Evolutionary conservation across 2,797 vertebrate species (phyloP), one percentile per base, ranked within the genome.

Genomic region (Sphenopsis melanotis): DNA sequence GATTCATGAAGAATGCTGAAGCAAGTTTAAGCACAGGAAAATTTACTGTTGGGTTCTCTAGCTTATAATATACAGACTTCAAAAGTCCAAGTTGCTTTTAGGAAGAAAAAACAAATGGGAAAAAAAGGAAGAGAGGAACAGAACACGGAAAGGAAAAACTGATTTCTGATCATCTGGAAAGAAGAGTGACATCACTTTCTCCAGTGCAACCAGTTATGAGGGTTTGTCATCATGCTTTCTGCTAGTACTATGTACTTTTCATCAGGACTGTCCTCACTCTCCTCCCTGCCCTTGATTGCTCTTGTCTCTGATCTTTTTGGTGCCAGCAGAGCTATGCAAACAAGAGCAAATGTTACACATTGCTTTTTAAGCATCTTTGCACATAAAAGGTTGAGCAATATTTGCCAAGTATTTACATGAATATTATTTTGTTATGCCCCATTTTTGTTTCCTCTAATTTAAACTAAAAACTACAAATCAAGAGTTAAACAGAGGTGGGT

Each of bases 331-430:
- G 44, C 3, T 24, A 8, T 18, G 14, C 13, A 52, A 84, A 71
- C 1, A 5, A 24, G 2, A 39, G 10, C 36, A 78, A 74, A 61
- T 36, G 6, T 72, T 36, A 15, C n/a, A 46, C 1, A 0, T 4
- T 37, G 1, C 3, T 22, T 55, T 56, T 47, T 64, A 30, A 70
- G 5, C 10, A 42, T 39, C 29, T 85, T 72, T 65, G 29, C 39
- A 46, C 16, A 30, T 32, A 46, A 53, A 80, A 3, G 1, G 4
- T 55, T 70, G 27, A 72, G n/a, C 13, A 37, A 5, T 59, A 30
- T 61, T 80, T 42, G 11, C 32, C 12, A 63, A 41, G 4, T 36
- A 63, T 37, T 76, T 79, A n/a, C 0, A 2, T 37, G 4, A 63
- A 22, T 66, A n/a, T 18, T 77, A 42, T 47, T 81, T 78, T 63